These are phyloP conservation scores for Aramus guarauna DNA, from an alignment of 2,113 vertebrate genomes.

Conservation along the genomic window DNA sequence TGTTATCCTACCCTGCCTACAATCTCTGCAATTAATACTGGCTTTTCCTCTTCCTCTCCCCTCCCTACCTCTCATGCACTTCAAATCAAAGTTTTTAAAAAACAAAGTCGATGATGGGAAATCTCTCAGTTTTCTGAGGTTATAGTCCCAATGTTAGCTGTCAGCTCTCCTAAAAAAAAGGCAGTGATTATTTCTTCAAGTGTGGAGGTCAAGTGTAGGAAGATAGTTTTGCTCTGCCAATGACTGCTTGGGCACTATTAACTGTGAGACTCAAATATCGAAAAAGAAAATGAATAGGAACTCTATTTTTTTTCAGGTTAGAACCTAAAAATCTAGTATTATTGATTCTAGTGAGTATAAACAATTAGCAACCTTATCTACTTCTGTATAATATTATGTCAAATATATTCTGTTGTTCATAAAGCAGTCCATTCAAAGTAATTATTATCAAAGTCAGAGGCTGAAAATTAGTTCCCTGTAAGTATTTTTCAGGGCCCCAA, in stretches of 20 bases:
- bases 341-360: not conserved
- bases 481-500: not conserved
- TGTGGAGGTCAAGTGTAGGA: not conserved
- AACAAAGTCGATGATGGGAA: not conserved
- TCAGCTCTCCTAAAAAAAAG: not conserved
- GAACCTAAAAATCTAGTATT: not conserved
- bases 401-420: not conserved
- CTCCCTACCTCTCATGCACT: not conserved
- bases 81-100: slow-evolving; percentile 14
- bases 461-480: not conserved
- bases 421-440: not conserved
- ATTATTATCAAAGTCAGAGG: not conserved
- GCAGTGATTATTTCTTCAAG: not conserved
- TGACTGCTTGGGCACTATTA: not conserved
- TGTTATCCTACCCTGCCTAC: not conserved
- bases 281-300: not conserved
- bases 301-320: not conserved
- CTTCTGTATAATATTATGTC: not conserved
- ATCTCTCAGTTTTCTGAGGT: not conserved
- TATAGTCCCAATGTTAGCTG: not conserved
- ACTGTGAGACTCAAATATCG: not conserved
- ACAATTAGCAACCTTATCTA: not conserved
- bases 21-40: not conserved
- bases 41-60: slow-evolving; percentile 35
- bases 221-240: not conserved